These are phyloP conservation scores for Thalassoma bifasciatum DNA, from an alignment of 2,113 vertebrate genomes.

Conservation along the genomic window DNA sequence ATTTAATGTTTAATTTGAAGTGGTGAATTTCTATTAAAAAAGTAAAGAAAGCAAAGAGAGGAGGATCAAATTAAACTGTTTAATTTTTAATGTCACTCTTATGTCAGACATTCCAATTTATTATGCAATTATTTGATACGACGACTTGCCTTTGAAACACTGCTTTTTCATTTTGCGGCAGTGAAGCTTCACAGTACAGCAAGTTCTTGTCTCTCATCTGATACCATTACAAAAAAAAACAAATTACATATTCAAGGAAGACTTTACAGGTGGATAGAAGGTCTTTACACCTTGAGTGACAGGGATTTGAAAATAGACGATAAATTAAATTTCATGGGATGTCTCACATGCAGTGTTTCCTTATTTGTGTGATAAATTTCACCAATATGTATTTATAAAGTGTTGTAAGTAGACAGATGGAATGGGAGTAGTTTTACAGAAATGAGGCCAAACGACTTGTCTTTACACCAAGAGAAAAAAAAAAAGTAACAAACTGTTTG, in stretches of 20 bases:
- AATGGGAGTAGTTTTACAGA: conserved; percentile 35
- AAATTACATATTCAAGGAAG: neutral
- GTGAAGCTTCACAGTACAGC: conserved; percentile 11
- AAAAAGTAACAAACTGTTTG: conserved; percentile 59
- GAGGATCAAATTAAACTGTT: conserved; percentile 51
- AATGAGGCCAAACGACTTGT: conserved; percentile 53
- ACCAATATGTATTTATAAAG: neutral
- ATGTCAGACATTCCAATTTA: conserved; percentile 63
- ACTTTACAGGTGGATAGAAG: conserved; percentile 5
- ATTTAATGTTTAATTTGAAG: conserved; percentile 65
- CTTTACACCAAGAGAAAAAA: conserved; percentile 47
- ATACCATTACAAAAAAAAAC: conserved; percentile 4
- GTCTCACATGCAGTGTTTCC: conserved; percentile 3
- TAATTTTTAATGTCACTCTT: conserved; percentile 62
- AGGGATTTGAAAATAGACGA: neutral
- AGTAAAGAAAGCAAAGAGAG: neutral
- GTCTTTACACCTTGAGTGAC: conserved; percentile 4
- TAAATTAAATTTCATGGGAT: neutral
- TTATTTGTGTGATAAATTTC: neutral
- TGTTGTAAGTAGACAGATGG: conserved; percentile 40
- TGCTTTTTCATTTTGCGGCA: conserved; percentile 37
- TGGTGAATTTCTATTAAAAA: conserved; percentile 39
- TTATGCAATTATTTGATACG: conserved; percentile 60
- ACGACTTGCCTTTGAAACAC: conserved; percentile 51
- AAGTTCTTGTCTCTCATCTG: conserved; percentile 20